Evolutionary conservation across 2,113 vertebrate genomes (phyloP).

Genomic region (Chaenogobius annularis): DNA sequence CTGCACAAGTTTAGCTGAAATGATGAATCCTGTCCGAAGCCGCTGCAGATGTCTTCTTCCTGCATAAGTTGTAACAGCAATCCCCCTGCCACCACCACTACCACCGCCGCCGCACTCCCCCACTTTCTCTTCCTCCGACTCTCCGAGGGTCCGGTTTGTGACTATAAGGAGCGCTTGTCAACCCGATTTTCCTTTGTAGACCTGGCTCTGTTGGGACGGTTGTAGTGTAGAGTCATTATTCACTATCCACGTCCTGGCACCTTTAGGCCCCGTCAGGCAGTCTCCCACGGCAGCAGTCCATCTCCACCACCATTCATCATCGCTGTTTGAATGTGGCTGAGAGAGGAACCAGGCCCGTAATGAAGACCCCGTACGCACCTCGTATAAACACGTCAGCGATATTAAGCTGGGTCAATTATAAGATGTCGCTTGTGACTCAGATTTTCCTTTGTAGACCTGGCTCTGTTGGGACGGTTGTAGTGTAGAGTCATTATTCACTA

Average conservation of each 20-base stretch:
- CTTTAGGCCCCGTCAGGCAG: slow-evolving; percentile 52
- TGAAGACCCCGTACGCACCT: slow-evolving; percentile 55
- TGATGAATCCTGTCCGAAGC: slow-evolving; percentile 49
- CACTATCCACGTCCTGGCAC: slow-evolving; percentile 65
- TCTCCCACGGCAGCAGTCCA: slow-evolving; percentile 72
- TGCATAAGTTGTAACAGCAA: slow-evolving; percentile 20
- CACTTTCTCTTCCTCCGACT: slow-evolving; percentile 24
- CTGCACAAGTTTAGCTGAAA: slow-evolving; percentile 35
- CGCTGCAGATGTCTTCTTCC: slow-evolving; percentile 44
- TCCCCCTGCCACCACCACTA: slow-evolving; percentile 25
- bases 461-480: slow-evolving; percentile 59
- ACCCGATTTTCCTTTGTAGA: slow-evolving; percentile 63
- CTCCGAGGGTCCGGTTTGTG: slow-evolving; percentile 49
- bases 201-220: slow-evolving; percentile 59
- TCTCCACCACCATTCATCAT: slow-evolving; percentile 73
- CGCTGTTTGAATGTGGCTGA: slow-evolving; percentile 58
- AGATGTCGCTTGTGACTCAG: no score
- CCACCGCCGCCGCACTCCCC: slow-evolving; percentile 4
- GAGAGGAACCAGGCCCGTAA: slow-evolving; percentile 63
- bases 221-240: slow-evolving; percentile 65
- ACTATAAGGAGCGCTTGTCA: slow-evolving; percentile 62
- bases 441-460: slow-evolving; percentile 64
- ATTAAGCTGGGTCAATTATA: slow-evolving; percentile 78
- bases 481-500: slow-evolving; percentile 74
- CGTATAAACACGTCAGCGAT: slow-evolving; percentile 69